Percentiles rank a stretch among this genome's conserved stretches.
Evolutionary conservation across 30 jellyfish, hydroid and myxozoan species (phyloP).

Genomic region (Turritopsis dohrnii): DNA sequence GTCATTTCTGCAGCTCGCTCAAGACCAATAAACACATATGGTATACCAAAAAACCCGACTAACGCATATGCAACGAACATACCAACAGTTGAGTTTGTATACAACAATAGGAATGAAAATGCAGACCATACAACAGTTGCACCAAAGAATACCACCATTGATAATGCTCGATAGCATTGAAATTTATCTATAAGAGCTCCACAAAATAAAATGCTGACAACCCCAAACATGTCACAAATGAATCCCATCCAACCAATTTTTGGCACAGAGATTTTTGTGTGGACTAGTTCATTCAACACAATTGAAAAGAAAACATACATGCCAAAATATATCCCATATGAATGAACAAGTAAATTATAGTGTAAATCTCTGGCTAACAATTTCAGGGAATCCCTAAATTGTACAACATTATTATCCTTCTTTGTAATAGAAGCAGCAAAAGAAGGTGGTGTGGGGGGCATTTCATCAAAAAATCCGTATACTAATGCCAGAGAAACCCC

Average conservation of each 20-base stretch:
- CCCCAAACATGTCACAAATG: constrained; percentile 38
- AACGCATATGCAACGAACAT: constrained; percentile 32
- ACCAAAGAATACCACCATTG: constrained; percentile 25
- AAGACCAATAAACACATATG: constrained; percentile 60
- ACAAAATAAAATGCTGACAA: constrained; percentile 31
- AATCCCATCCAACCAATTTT: constrained; percentile 89
- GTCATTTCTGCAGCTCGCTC: constrained; percentile 79
- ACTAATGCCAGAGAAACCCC: constrained; percentile 26
- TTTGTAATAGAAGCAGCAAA: constrained; percentile 20
- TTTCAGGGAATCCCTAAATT: constrained; percentile 23
- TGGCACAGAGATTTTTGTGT: constrained; percentile 27
- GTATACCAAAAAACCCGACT: constrained; percentile 39
- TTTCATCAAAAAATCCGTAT: constrained; percentile 40
- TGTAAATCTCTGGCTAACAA: constrained; percentile 39
- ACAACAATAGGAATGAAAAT: constrained; percentile 40
- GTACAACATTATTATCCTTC: neutral
- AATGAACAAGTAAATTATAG: constrained; percentile 48
- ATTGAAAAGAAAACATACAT: constrained; percentile 37
- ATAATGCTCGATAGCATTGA: constrained; percentile 28
- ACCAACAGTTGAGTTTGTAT: constrained; percentile 35
- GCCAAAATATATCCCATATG: constrained; percentile 65
- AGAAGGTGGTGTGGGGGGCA: constrained; percentile 57
- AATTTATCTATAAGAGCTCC: constrained; percentile 48
- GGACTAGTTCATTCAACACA: constrained; percentile 30
- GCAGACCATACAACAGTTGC: constrained; percentile 41